These are phyloP conservation scores for Clupea harengus DNA, from an alignment of 2,113 vertebrate genomes.

Conservation along the genomic window DNA sequence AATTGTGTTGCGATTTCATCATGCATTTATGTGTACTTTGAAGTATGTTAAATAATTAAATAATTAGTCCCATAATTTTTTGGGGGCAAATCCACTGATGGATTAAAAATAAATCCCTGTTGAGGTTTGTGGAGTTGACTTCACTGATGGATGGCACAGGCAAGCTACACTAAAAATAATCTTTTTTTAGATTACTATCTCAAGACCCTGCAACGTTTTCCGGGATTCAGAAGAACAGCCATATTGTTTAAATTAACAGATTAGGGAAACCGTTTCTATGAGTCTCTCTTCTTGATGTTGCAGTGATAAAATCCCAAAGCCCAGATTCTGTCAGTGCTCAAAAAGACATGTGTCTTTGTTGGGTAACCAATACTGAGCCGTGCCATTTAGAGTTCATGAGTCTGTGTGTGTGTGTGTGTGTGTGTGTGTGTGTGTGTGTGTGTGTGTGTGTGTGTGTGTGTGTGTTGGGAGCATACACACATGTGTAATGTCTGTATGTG, in stretches of 20 bases:
- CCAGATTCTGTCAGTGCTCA: not conserved
- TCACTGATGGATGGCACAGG: not conserved
- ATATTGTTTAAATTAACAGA: constrained; percentile 12
- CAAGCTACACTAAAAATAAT: not conserved
- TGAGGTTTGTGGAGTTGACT: constrained; percentile 1
- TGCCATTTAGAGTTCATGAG: not conserved
- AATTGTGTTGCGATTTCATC: not conserved
- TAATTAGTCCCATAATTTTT: not conserved
- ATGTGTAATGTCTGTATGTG: too few species aligned
- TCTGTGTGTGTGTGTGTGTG: not conserved
- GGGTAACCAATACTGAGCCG: not conserved
- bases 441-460: not conserved
- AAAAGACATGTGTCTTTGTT: not conserved
- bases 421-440: not conserved
- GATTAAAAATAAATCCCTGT: constrained; percentile 3
- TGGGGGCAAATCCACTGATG: not conserved
- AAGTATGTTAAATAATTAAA: not conserved
- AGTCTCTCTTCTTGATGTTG: not conserved
- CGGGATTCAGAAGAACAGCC: not conserved
- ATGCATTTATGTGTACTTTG: not conserved
- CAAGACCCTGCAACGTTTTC: not conserved
- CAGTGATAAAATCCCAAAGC: not conserved
- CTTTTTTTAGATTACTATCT: not conserved
- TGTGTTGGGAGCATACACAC: not conserved
- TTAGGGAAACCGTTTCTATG: not conserved